phyloP scores from a whole-genome alignment of 2,888 invertebrate genomes.

The Belgica antarctica region DNA sequence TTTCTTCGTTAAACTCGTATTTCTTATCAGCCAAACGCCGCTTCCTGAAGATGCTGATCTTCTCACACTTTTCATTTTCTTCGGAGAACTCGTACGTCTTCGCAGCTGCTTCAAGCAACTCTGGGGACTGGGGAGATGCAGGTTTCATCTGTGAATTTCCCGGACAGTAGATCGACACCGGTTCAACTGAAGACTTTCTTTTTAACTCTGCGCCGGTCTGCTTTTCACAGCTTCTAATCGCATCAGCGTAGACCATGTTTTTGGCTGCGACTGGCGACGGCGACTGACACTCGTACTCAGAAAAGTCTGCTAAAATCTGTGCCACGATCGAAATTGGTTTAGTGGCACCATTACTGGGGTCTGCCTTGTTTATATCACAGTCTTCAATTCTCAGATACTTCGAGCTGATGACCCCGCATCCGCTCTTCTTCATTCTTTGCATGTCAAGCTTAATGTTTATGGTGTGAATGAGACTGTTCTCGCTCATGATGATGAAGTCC shows the following conservation, averaged over 20 bases:
- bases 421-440: slow-evolving; percentile 48
- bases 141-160: background rate
- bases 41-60: slow-evolving; percentile 80
- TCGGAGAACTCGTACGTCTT: slow-evolving; percentile 84
- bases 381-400: slow-evolving; percentile 32
- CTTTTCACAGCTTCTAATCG: slow-evolving; percentile 14
- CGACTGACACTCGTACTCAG: slow-evolving; percentile 61
- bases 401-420: slow-evolving; percentile 45
- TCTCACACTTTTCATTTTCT: slow-evolving; percentile 79
- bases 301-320: slow-evolving; percentile 63
- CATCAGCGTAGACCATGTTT: background rate
- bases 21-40: slow-evolving; percentile 85
- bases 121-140: slow-evolving; percentile 29
- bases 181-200: slow-evolving; percentile 46
- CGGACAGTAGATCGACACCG: background rate
- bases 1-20: slow-evolving; percentile 85
- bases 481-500: slow-evolving; percentile 76
- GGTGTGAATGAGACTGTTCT: slow-evolving; percentile 81
- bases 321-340: slow-evolving; percentile 55
- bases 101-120: slow-evolving; percentile 57
- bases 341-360: background rate
- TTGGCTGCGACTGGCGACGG: slow-evolving; percentile 50
- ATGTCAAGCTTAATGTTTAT: slow-evolving; percentile 64
- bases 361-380: background rate
- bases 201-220: background rate